Percentiles rank a stretch among this genome's conserved stretches.
These are phyloP conservation scores for Drosophila ironensis DNA, from an alignment of 1,140 invertebrate species.

Conservation along the genomic window DNA sequence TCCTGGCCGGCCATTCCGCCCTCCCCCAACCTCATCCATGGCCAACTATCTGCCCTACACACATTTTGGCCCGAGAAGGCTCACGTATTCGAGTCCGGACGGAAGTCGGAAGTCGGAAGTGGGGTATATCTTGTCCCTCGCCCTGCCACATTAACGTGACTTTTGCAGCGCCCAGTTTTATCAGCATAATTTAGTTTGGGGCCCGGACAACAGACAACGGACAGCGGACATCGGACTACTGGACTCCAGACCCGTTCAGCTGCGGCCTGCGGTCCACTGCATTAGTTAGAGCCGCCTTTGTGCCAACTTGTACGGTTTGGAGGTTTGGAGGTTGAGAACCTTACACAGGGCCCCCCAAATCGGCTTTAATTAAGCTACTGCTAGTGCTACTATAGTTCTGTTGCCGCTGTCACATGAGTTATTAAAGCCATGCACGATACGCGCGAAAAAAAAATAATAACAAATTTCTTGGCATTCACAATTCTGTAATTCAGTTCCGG, in stretches of 20 bases:
- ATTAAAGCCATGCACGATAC: conserved; percentile 56
- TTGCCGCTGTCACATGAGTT: conserved; percentile 38
- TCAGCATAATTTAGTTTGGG: conserved; percentile 76
- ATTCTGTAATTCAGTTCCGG: conserved; percentile 49
- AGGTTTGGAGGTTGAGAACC: conserved; percentile 3
- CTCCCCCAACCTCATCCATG: no score
- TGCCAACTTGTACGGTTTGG: conserved; percentile 18
- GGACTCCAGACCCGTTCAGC: conserved; percentile 33
- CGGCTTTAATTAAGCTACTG: conserved; percentile 65
- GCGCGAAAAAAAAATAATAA: conserved; percentile 38
- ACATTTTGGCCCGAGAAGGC: conserved; percentile 19
- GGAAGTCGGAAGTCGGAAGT: conserved; percentile 64
- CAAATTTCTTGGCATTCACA: conserved; percentile 42
- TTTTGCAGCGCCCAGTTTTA: conserved; percentile 66
- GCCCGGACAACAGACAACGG: conserved; percentile 9
- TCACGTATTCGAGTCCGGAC: conserved; percentile 49
- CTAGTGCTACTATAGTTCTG: conserved; percentile 2
- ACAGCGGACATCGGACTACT: conserved; percentile 5
- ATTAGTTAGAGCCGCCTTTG: conserved; percentile 56
- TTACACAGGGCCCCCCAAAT: conserved; percentile 15
- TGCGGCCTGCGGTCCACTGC: conserved; percentile 52
- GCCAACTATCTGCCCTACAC: conserved; percentile 14
- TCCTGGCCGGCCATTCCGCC: neutral
- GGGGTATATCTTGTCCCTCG: conserved; percentile 58
- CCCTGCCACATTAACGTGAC: conserved; percentile 58